Conservation (phyloP, 1,140 invertebrate genomes). For the Ruditapes philippinarum region DNA sequence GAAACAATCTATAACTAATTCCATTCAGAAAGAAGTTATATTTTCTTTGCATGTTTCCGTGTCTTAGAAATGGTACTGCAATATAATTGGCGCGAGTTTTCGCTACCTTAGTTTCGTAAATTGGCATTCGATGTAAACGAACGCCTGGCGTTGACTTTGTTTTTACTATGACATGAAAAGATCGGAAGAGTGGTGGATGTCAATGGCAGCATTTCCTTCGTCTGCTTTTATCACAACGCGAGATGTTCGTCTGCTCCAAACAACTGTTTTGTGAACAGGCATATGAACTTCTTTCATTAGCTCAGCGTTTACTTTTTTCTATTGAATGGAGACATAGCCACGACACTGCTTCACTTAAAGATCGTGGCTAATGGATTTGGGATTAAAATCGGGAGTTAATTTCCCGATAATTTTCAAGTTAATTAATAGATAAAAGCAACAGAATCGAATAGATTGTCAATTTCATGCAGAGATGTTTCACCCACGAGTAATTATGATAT, state of each 20-base stretch:
- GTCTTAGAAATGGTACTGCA: slow-evolving; percentile 61
- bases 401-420: slow-evolving; percentile 61
- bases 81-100: slow-evolving; percentile 59
- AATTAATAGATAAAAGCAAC: slow-evolving; percentile 66
- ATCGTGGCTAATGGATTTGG: slow-evolving; percentile 57
- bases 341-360: not conserved
- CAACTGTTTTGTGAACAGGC: slow-evolving; percentile 59
- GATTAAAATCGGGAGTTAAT: slow-evolving; percentile 62
- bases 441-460: slow-evolving; percentile 41
- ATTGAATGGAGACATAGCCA: slow-evolving; percentile 10
- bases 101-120: slow-evolving; percentile 48
- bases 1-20: slow-evolving; percentile 49
- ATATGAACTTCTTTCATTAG: slow-evolving; percentile 59
- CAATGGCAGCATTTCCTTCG: slow-evolving; percentile 48
- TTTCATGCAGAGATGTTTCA: slow-evolving; percentile 47
- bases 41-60: slow-evolving; percentile 59
- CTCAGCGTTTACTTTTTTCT: slow-evolving; percentile 39
- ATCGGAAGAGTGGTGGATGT: slow-evolving; percentile 59
- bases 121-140: slow-evolving; percentile 58
- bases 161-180: slow-evolving; percentile 53
- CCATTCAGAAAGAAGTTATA: slow-evolving; percentile 37
- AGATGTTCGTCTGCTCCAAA: slow-evolving; percentile 49
- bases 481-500: slow-evolving; percentile 31
- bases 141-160: slow-evolving; percentile 19
- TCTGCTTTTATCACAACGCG: slow-evolving; percentile 47